Conservation (phyloP, 2,113 vertebrate species). For the Illadopsis cleaveri region DNA sequence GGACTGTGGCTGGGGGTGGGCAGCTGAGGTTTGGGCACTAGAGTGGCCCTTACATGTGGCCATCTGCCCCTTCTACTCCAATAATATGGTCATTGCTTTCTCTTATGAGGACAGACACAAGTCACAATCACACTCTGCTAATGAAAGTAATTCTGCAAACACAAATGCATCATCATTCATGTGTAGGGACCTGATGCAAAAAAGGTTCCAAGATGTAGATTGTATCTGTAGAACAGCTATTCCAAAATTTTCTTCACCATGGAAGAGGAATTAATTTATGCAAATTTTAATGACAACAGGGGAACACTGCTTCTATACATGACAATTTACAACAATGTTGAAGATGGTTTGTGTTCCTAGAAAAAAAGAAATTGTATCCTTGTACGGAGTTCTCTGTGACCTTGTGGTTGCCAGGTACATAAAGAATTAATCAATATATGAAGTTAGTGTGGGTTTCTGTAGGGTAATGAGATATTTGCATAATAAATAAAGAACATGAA, state of each 20-base stretch:
- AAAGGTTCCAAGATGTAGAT: not conserved
- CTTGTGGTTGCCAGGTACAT: not conserved
- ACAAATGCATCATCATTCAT: not conserved
- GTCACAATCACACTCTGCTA: not conserved
- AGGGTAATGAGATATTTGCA: not conserved
- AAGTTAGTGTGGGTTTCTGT: not conserved
- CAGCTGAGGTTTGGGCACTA: not conserved
- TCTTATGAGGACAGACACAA: not conserved
- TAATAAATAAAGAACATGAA: not conserved
- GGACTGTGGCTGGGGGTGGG: not conserved
- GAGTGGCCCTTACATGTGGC: rapidly evolving
- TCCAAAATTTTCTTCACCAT: not conserved
- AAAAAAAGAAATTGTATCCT: not conserved
- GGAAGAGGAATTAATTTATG: not conserved
- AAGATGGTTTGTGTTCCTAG: not conserved
- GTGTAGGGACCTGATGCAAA: not conserved
- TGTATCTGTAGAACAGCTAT: not conserved
- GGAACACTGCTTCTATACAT: not conserved
- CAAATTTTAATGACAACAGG: not conserved
- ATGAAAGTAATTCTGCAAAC: not conserved
- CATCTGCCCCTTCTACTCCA: not conserved
- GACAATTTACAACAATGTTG: not conserved
- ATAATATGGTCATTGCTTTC: not conserved
- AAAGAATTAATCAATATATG: not conserved
- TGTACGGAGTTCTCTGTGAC: not conserved